phyloP scores from a whole-genome alignment of 2,113 vertebrate genomes.

The Siniperca chuatsi region DNA sequence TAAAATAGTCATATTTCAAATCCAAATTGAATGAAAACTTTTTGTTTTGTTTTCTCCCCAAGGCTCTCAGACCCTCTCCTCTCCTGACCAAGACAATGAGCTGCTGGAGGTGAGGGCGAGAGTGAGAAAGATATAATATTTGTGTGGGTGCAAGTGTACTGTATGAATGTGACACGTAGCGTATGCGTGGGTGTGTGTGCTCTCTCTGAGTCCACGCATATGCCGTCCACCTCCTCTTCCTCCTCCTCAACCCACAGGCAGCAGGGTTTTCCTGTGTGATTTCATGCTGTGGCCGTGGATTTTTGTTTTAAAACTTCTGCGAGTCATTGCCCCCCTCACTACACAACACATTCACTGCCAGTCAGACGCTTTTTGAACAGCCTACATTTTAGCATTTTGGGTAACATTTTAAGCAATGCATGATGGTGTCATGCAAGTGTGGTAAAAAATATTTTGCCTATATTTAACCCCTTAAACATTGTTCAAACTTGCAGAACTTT shows the following conservation, averaged over 20 bases:
- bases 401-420: not conserved
- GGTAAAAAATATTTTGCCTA: not conserved
- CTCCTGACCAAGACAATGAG: conserved; percentile 85
- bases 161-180: conserved; percentile 39
- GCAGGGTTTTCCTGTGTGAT: conserved; percentile 51
- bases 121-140: conserved; percentile 6
- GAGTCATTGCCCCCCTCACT: conserved; percentile 45
- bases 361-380: conserved; percentile 41
- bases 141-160: conserved; percentile 27
- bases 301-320: conserved; percentile 35
- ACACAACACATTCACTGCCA: conserved; percentile 30
- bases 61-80: conserved; percentile 93
- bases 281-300: conserved; percentile 30
- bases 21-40: not conserved
- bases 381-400: conserved; percentile 41
- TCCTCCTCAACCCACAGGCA: conserved; percentile 48
- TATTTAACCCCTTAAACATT: not conserved
- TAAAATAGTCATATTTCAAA: not conserved
- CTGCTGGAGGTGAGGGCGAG: conserved; percentile 85
- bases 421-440: not conserved
- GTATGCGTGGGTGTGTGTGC: conserved; percentile 47
- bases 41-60: conserved; percentile 25
- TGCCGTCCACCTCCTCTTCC: conserved; percentile 21
- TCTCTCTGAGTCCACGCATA: conserved; percentile 52
- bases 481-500: not conserved